Percentiles rank a stretch among this genome's conserved stretches.
phyloP scores from a whole-genome alignment of 2,888 invertebrate genomes.

The Xestia ashworthii region DNA sequence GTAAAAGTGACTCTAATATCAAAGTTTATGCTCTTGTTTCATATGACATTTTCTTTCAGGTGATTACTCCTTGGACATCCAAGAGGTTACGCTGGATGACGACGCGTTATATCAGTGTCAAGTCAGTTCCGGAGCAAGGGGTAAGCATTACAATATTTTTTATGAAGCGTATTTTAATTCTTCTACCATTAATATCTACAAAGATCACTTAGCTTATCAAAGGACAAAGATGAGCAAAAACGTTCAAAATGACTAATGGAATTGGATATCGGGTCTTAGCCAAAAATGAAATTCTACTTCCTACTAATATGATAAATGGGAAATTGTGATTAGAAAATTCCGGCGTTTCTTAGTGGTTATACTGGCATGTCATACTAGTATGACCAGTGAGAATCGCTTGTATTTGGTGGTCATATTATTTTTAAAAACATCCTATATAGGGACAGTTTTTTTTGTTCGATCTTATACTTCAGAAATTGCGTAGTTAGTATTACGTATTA shows the following conservation, averaged over 20 bases:
- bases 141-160: conserved; percentile 72
- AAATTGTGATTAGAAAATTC: too few species aligned
- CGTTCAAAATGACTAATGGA: background rate
- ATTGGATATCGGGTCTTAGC: background rate
- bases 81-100: conserved; percentile 97
- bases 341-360: too few species aligned
- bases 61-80: conserved; percentile 97
- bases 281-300: background rate
- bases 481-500: too few species aligned
- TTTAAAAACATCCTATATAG: too few species aligned
- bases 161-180: background rate
- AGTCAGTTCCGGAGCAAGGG: conserved; percentile 95
- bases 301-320: too few species aligned
- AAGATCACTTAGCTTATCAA: background rate
- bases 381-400: too few species aligned
- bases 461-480: too few species aligned
- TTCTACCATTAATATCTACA: background rate
- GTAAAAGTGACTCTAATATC: background rate
- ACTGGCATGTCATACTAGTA: too few species aligned
- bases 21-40: background rate
- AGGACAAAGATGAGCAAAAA: background rate
- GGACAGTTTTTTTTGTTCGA: too few species aligned
- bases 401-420: too few species aligned
- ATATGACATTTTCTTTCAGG: conserved; percentile 89
- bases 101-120: conserved; percentile 98